phyloP scores from a whole-genome alignment of 2,888 invertebrate species.

The Coecobrya sp. region DNA sequence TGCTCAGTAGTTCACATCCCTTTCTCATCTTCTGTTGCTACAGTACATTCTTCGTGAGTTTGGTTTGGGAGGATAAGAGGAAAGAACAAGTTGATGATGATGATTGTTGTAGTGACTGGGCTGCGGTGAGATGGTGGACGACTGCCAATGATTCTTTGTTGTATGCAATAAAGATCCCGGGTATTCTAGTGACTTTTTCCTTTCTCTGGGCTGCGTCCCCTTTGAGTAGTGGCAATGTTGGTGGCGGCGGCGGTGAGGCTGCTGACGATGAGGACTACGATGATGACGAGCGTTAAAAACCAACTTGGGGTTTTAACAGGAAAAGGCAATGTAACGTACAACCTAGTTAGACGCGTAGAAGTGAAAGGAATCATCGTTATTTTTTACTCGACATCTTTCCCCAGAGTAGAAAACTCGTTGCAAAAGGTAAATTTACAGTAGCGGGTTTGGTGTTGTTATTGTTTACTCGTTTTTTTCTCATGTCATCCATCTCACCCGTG shows the following conservation, averaged over 20 bases:
- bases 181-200: constrained; percentile 6
- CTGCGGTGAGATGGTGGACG: constrained; percentile 35
- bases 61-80: constrained; percentile 4
- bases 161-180: constrained; percentile 2
- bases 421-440: constrained; percentile 3
- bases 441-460: constrained; percentile 17
- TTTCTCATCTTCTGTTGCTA: neutral
- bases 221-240: neutral
- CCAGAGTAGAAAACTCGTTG: neutral
- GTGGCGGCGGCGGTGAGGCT: neutral
- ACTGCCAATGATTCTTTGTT: constrained; percentile 67
- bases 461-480: constrained; percentile 34
- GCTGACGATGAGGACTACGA: neutral
- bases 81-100: constrained; percentile 25
- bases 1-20: neutral
- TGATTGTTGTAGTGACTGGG: constrained; percentile 50
- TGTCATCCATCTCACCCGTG: constrained; percentile 11
- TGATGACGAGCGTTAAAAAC: neutral
- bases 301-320: neutral
- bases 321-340: neutral
- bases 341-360: neutral
- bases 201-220: neutral
- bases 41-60: neutral
- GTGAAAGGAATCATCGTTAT: constrained; percentile 10
- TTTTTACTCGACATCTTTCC: constrained; percentile 11